Percentiles rank a stretch among this genome's conserved stretches.
phyloP scores from a whole-genome alignment of 2,113 vertebrate genomes.

The Proteles cristata region DNA sequence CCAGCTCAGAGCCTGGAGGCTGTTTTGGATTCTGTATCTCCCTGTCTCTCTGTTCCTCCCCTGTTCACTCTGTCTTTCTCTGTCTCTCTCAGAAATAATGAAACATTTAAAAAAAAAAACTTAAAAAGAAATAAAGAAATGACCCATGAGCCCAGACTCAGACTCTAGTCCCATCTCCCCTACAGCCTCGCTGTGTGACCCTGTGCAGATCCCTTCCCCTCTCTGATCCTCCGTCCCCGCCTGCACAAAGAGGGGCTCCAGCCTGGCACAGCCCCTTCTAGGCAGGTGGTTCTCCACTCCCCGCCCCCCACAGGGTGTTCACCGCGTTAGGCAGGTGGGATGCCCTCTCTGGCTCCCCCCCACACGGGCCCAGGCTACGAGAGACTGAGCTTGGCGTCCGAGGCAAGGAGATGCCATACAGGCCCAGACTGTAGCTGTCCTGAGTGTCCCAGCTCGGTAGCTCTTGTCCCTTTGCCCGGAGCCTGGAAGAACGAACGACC shows the following conservation, averaged over 20 bases:
- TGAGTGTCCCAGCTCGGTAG: not conserved
- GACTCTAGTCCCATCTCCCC: not conserved
- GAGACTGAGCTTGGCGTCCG: not conserved
- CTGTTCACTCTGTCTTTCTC: too few relatives aligned
- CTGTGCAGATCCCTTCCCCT: not conserved
- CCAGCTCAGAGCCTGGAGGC: too few relatives aligned
- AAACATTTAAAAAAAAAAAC: too few relatives aligned
- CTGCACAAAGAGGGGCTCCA: not conserved
- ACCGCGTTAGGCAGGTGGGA: not conserved
- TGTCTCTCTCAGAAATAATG: too few relatives aligned
- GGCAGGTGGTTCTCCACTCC: not conserved
- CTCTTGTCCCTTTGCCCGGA: not conserved
- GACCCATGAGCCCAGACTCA: not conserved
- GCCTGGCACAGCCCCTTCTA: accelerated
- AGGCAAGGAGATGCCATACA: not conserved
- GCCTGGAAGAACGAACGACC: not conserved
- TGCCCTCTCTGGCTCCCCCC: not conserved
- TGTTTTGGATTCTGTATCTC: too few relatives aligned
- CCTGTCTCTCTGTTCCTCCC: too few relatives aligned
- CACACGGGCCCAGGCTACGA: not conserved
- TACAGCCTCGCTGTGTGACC: not conserved
- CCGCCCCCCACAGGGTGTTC: not conserved
- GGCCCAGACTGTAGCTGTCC: not conserved
- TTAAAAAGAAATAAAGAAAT: too few relatives aligned
- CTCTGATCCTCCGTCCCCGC: not conserved